Evolutionary conservation across 2,797 vertebrate species (phyloP), one percentile per base, ranked within the genome.

Genomic region (Lagodon rhomboides): DNA sequence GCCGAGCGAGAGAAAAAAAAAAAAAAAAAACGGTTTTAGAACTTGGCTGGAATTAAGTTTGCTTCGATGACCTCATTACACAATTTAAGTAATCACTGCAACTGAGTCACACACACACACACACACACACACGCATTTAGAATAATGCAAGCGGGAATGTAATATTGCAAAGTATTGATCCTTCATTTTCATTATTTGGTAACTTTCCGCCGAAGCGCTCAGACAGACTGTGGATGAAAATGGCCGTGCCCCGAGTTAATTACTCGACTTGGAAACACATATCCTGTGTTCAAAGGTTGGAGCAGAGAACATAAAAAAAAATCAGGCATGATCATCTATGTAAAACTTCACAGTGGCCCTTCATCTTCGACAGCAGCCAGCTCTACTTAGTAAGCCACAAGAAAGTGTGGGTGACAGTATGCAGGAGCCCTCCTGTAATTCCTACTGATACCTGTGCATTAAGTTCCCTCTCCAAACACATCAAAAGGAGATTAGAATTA

Each of bases 371-470:
- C 85, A 89, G 87, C 91, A 92, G 87, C 73, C 91, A 93, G 90
- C 90, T 93, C 87, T 83, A 93, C 90, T 93, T 88, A 93, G 91
- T 80, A 87, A 85, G 91, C 94, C 94, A 95, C 93, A 95, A 94
- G 90, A 95, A 95, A 95, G 95, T 92, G 91, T 91, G 87, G 85
- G 86, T 93, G 91, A 91, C 88, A 83, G 89, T 92, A 83, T 88
- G 91, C 91, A 91, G 89, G 74, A 93, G 87, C 85, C 82, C 82
- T 92, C 91, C 94, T 94, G 91, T 95, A 95, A 95, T 95, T 95
- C 93, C 89, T 84, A 60, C 86, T 91, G 91, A 93, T 94, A 93
- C 89, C 89, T 93, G 91, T 83, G 89, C 90, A 92, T 94, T 95
- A 93, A 78, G 62, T 82, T 77, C 69, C 91, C 86, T 83, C 87